Base-by-base conservation (phyloP, 1,140 invertebrate genomes). In the Drosophila burlai region DNA sequence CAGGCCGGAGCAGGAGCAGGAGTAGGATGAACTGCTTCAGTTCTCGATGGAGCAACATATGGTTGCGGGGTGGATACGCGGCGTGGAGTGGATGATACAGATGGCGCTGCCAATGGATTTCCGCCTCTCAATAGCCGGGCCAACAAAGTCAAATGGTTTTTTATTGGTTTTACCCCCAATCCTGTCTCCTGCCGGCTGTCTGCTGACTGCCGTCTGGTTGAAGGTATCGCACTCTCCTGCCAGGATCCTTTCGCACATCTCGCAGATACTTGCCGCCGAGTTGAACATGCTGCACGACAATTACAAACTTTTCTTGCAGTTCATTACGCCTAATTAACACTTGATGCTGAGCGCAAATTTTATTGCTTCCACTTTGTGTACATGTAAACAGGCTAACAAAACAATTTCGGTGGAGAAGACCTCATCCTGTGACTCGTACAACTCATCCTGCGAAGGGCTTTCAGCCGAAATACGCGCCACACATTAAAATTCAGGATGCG, bases 241-340 rank as follows among this genome's bases (percentile, higher is more conserved):
- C 8, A 9, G 29, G 50, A 72, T 66, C 50, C 65, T 65, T 64
- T 77, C 38, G 54, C 75, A 45, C 60, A 78, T 64, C 59, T 72
- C 42, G 13, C 65, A 85, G 78, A 81, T 81, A 86, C 83, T 86
- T 82, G 55, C 18, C 54, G 46, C 59, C 57, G 58, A 61, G 40
- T 43, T 45, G 31, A 67, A 69, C 84, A 85, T 85, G 79, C 81
- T 85, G 85, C 55, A 90, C 81, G 85, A 57, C 50, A 81, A 76
- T 79, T 79, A 67, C 60, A 29, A 87, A 83, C 80, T 85, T 81
- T 71, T 76, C 76, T 64, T 42, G 38, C 50, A 64, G 69, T 76
- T 83, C 75, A 67, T 77, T 90, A 85, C 86, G 85, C 85, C 76
- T 80, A 91, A 90, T 90, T 90, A 90, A 85, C 85, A 90, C 85